Evolutionary conservation across 2,797 vertebrate species (phyloP).

Genomic region (Sebastes cheni): DNA sequence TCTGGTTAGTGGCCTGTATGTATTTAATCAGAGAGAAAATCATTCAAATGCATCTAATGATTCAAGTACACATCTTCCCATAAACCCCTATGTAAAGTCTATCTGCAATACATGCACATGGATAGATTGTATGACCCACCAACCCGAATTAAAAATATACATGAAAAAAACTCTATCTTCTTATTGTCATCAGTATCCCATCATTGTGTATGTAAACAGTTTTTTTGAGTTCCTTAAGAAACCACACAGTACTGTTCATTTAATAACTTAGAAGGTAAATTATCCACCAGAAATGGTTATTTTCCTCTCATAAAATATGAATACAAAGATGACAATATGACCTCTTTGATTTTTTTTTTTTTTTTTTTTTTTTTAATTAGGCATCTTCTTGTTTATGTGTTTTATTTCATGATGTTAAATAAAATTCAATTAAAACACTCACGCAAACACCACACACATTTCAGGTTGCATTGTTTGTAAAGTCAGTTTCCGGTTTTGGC

Average conservation of each 20-base stretch:
- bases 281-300: constrained; percentile 57
- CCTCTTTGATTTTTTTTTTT: neutral
- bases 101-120: constrained; percentile 47
- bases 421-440: constrained; percentile 66
- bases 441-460: constrained; percentile 56
- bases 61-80: constrained; percentile 42
- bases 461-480: constrained; percentile 63
- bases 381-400: constrained; percentile 43
- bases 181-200: constrained; percentile 34
- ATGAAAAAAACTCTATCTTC: constrained; percentile 52
- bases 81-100: constrained; percentile 38
- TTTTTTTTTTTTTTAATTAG: constrained; percentile 33
- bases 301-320: constrained; percentile 39
- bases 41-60: constrained; percentile 20
- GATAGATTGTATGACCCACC: constrained; percentile 33
- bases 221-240: constrained; percentile 57
- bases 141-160: constrained; percentile 63
- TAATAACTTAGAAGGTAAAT: constrained; percentile 81
- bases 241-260: constrained; percentile 48
- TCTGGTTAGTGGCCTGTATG: constrained; percentile 1
- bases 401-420: constrained; percentile 67
- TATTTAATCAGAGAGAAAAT: constrained; percentile 3
- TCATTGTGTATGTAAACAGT: constrained; percentile 67
- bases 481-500: constrained; percentile 74
- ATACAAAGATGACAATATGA: constrained; percentile 65